phyloP scores from a whole-genome alignment of 2,113 vertebrate species.

The Cisticola juncidis region DNA sequence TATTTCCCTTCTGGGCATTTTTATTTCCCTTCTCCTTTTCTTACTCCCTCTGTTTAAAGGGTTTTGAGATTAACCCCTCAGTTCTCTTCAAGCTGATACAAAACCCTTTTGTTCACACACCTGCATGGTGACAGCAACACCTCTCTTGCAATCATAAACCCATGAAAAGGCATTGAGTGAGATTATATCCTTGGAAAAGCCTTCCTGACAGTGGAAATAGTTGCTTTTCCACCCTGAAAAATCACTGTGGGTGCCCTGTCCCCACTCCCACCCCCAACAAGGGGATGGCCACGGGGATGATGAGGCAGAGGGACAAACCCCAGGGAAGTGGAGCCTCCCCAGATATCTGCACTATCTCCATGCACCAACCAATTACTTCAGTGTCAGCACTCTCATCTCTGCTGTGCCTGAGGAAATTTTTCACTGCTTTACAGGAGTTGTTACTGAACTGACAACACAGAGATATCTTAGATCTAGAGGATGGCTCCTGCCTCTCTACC shows the following conservation, averaged over 20 bases:
- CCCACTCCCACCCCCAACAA: accelerated
- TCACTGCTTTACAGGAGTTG: neutral
- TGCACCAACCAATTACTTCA: neutral
- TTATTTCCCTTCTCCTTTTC: neutral
- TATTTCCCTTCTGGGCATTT: neutral
- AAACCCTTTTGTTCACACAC: neutral
- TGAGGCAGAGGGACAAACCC: neutral
- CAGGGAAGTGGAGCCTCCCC: neutral
- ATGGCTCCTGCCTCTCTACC: neutral
- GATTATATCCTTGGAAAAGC: neutral
- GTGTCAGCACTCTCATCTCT: neutral
- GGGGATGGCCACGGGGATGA: accelerated
- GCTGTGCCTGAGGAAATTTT: neutral
- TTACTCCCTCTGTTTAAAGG: neutral
- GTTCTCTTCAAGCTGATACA: neutral
- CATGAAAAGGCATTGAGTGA: neutral
- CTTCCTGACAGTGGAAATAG: neutral
- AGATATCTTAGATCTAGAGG: neutral
- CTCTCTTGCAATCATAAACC: neutral
- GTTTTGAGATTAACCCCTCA: neutral
- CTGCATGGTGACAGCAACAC: neutral
- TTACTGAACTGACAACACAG: neutral
- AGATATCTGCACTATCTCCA: neutral
- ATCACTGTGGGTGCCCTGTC: accelerated
- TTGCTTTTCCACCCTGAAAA: neutral